phyloP scores from a whole-genome alignment of 2,113 vertebrate genomes.

The Thunnus maccoyii region DNA sequence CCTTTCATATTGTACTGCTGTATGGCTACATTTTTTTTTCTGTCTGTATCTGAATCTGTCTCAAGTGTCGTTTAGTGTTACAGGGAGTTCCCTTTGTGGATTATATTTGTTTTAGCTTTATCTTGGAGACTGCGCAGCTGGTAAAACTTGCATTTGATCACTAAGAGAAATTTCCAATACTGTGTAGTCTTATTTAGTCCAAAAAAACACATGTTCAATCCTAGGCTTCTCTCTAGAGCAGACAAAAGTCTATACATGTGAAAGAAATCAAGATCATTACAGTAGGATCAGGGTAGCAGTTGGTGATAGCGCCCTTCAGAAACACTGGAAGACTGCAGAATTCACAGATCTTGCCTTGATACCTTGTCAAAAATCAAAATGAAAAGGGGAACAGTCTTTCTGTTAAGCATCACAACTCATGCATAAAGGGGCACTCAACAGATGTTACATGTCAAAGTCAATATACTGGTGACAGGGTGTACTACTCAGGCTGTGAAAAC shows the following conservation, averaged over 20 bases:
- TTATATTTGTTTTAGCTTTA: constrained; percentile 25
- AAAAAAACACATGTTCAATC: constrained; percentile 1
- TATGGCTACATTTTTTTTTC: constrained; percentile 17
- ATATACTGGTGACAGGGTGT: not conserved
- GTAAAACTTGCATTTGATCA: constrained; percentile 41
- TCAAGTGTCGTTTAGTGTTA: constrained; percentile 28
- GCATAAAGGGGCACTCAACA: not conserved
- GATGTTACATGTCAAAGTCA: constrained; percentile 30
- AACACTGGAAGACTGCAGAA: not conserved
- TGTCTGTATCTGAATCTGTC: constrained; percentile 18
- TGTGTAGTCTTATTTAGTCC: not conserved
- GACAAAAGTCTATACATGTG: not conserved
- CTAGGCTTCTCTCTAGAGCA: not conserved
- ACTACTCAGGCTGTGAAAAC: constrained; percentile 18
- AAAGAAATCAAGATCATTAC: not conserved
- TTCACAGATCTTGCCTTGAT: not conserved
- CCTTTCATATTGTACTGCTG: constrained; percentile 36
- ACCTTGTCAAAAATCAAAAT: not conserved
- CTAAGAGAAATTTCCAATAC: constrained; percentile 34
- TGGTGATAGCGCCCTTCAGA: not conserved
- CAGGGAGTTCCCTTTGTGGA: constrained; percentile 27
- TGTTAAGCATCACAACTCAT: not conserved
- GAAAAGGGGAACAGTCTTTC: not conserved
- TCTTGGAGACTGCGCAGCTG: constrained; percentile 23
- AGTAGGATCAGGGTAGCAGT: not conserved